Base-by-base conservation (phyloP, 2,113 vertebrate genomes). In the Zosterops pallidus region DNA sequence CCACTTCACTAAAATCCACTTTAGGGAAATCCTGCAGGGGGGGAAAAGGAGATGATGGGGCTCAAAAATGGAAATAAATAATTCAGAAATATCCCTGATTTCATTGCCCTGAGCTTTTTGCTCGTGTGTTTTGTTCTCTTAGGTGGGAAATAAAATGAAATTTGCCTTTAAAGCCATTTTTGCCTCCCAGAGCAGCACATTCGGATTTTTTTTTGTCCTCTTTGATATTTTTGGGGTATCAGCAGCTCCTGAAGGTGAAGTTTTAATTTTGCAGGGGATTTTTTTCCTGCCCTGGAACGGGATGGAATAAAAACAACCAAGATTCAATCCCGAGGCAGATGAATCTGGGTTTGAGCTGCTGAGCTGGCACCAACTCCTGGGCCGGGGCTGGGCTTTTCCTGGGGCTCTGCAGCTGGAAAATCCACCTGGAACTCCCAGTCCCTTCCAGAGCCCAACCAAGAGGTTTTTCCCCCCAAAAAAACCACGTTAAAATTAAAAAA, bases 231-330 rank as follows among this genome's bases (percentile, higher is more conserved):
- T 52, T 9, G n/a, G 14, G 56, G 56, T 12, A 29, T n/a, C 52
- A 14, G 6, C 13, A 83, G 55, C 52, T 89, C 70, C 84, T 70
- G 5, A 24, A 77, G 83, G 74, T 85, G 13, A 95, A 6, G 10
- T 7, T 4, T 95, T 92, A 47, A 26, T 87, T 83, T 81, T 90
- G 17, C 42, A 19, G 52, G 50, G 60, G 65, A 55, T 90, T 95
- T 83, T 81, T 63, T 50, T 62, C 26, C 47, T 95, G 47, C 64
- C 85, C 55, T 85, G 1, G 24, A 65, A 69, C 0, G 3, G 35
- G 81, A 4, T 76, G 39, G 35, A 79, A 85, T 93, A 92, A 94
- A 94, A 95, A 90, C 60, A 86, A 29, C 86, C 71, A 53, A n/a
- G 82, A 65, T 88, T 78, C 46, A 72, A 64, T 69, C 82, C 82